A percentile compares a stretch with the other conserved stretches of the same genome.
Conservation (phyloP, 2,888 invertebrate species). For the Ectemnius lituratus region DNA sequence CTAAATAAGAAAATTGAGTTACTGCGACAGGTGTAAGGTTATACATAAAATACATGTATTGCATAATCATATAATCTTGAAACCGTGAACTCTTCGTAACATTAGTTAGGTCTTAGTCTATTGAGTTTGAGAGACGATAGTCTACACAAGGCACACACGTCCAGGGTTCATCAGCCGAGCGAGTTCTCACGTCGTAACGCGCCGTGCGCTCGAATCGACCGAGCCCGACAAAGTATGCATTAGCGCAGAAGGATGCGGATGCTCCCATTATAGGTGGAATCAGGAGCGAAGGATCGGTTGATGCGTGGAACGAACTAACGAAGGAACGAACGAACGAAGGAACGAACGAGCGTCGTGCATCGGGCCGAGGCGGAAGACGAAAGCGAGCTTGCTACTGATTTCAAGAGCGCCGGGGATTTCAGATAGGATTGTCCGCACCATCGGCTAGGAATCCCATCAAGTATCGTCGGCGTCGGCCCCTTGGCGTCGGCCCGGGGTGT, state of each 20-base stretch:
- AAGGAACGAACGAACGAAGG: too few relatives aligned
- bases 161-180: too few relatives aligned
- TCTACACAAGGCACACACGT: too few relatives aligned
- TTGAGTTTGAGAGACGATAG: too few relatives aligned
- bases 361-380: slow-evolving; percentile 61
- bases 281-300: slow-evolving; percentile 62
- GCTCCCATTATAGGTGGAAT: slow-evolving; percentile 37
- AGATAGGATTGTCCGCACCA: slow-evolving; percentile 78
- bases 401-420: slow-evolving; percentile 65
- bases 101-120: too few relatives aligned
- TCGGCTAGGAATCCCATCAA: slow-evolving; percentile 78
- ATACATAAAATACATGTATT: too few relatives aligned
- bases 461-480: slow-evolving; percentile 66
- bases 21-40: too few relatives aligned
- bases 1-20: too few relatives aligned
- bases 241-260: slow-evolving; percentile 25
- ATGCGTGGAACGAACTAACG: slow-evolving; percentile 19
- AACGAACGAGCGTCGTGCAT: slow-evolving; percentile 54
- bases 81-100: too few relatives aligned
- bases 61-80: too few relatives aligned
- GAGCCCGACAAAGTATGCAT: slow-evolving; percentile 14
- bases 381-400: slow-evolving; percentile 65
- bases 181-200: too few relatives aligned
- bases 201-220: not conserved
- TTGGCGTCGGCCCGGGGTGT: slow-evolving; percentile 68